These are phyloP conservation scores for Pitangus sulphuratus DNA, from an alignment of 2,797 vertebrate genomes.

Conservation along the genomic window DNA sequence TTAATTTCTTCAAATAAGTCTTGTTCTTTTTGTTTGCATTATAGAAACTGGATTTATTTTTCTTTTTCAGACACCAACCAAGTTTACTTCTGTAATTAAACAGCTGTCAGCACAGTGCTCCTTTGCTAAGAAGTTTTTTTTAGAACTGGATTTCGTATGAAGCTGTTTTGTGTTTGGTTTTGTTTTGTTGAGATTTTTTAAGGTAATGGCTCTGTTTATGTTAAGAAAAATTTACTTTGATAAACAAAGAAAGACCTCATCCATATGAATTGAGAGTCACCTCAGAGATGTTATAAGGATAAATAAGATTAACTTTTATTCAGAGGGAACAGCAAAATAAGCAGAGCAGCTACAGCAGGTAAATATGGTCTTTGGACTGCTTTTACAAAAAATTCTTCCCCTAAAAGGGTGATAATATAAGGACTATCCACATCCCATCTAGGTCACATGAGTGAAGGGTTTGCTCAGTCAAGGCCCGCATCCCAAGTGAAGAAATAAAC, in stretches of 20 bases:
- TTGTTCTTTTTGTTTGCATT: not conserved
- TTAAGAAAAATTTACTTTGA: not conserved
- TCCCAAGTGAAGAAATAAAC: not conserved
- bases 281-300: not conserved
- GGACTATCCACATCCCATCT: not conserved
- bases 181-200: not conserved
- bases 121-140: not conserved
- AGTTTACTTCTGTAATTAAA: not conserved
- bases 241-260: not conserved
- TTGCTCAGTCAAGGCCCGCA: not conserved
- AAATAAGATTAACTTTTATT: not conserved
- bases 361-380: not conserved
- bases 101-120: not conserved
- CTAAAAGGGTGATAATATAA: not conserved
- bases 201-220: not conserved
- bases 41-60: not conserved
- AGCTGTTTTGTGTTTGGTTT: not conserved
- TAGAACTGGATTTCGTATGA: not conserved
- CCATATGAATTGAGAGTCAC: not conserved
- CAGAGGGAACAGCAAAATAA: not conserved
- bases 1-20: not conserved
- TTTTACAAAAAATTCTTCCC: not conserved
- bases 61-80: not conserved
- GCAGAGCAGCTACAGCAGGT: not conserved
- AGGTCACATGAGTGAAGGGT: not conserved